phyloP scores from a whole-genome alignment of 1,140 invertebrate genomes.

The Drosophila subpulchrella region DNA sequence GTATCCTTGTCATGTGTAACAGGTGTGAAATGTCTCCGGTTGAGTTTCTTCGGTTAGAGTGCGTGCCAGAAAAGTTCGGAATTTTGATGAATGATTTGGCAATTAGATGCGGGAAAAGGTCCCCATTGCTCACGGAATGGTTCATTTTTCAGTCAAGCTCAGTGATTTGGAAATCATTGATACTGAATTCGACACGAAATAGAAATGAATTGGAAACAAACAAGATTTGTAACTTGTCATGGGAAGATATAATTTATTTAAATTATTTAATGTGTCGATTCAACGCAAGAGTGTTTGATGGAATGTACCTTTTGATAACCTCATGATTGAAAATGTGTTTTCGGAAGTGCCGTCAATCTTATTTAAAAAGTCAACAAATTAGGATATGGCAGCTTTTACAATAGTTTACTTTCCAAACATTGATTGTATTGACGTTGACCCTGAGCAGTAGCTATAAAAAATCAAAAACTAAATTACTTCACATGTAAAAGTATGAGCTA shows the following conservation, averaged over 20 bases:
- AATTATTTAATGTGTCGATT: background rate
- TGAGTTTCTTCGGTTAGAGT: conserved; percentile 21
- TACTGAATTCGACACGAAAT: conserved; percentile 3
- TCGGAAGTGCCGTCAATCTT: too few relatives aligned
- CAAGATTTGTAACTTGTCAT: background rate
- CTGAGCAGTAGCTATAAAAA: too few relatives aligned
- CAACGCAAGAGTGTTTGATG: background rate
- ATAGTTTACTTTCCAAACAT: too few relatives aligned
- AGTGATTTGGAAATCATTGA: conserved; percentile 22
- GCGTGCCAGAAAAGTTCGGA: conserved; percentile 29
- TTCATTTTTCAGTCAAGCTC: background rate
- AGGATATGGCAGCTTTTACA: too few relatives aligned
- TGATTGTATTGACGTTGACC: too few relatives aligned
- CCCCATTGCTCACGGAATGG: background rate
- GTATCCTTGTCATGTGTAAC: conserved; percentile 49
- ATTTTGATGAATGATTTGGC: conserved; percentile 46
- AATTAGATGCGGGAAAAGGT: conserved; percentile 13
- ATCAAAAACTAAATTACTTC: too few relatives aligned
- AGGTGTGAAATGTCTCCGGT: conserved; percentile 55
- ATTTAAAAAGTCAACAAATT: too few relatives aligned
- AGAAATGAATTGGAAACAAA: conserved; percentile 3
- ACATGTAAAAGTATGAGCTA: background rate
- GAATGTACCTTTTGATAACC: too few relatives aligned
- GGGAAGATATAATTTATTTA: background rate
- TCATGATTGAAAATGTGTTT: too few relatives aligned